Evolutionary conservation across 2,888 invertebrate species (phyloP).

Genomic region (Teleiodes luculella): DNA sequence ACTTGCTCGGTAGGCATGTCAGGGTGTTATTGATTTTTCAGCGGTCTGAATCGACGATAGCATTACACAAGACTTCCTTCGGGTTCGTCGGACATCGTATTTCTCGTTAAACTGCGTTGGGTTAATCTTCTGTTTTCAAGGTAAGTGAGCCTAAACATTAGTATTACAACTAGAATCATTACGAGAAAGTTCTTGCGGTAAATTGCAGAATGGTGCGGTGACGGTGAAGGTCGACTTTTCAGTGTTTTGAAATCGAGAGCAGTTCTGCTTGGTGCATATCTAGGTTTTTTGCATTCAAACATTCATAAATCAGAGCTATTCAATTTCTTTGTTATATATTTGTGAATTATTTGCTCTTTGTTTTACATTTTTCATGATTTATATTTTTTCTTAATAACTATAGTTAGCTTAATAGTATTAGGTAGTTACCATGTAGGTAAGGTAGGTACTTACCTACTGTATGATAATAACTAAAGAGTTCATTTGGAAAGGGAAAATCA

Average conservation of each 20-base stretch:
- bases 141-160: conserved; percentile 1
- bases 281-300: conserved; percentile 36
- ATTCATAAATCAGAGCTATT: neutral
- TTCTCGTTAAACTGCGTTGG: neutral
- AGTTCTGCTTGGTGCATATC: conserved; percentile 42
- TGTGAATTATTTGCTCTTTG: neutral
- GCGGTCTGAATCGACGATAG: conserved; percentile 16
- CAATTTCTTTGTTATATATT: conserved; percentile 12
- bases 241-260: conserved; percentile 48
- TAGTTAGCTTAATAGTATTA: too few relatives aligned
- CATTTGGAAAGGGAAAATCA: too few relatives aligned
- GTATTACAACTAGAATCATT: neutral
- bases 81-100: conserved; percentile 11
- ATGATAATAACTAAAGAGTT: too few relatives aligned
- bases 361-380: too few relatives aligned
- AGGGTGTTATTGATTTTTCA: conserved; percentile 49
- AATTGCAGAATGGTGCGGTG: conserved; percentile 27
- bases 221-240: conserved; percentile 41
- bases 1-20: conserved; percentile 21
- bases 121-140: conserved; percentile 7
- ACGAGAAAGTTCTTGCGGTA: conserved; percentile 6
- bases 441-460: too few relatives aligned
- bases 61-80: conserved; percentile 17
- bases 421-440: too few relatives aligned
- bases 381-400: too few relatives aligned